Evolutionary conservation across 1,140 invertebrate species (phyloP), one percentile per base, ranked within the genome.

Genomic region (Meloidogyne hapla): DNA sequence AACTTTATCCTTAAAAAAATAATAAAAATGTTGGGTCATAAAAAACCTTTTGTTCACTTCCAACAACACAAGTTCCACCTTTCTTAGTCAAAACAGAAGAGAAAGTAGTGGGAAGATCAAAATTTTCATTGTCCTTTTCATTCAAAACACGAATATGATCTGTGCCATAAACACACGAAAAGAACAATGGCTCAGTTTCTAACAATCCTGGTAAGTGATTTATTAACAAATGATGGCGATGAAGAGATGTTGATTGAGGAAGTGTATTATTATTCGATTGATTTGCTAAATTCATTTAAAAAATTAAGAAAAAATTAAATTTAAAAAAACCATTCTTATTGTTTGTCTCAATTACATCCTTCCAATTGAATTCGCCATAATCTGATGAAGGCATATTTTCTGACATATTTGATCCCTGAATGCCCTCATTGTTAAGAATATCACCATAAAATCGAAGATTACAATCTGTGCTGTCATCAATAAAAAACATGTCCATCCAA

Each of bases 151-250:
- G 67, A 0, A 69, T 63, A 33, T 69, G 67, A 10, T 69, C 67
- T 69, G 67, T 33, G n/a, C 67, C 67, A 25, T 33, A 69, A 23
- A 69, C 12, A 8, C 67, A 69, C 6, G 25, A 21, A 25, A 69
- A 69, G 9, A 25, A 8, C 9, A 69, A 25, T 6, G 67, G 67
- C 48, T 69, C 67, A 5, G 67, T 63, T 69, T 69, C 67, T 10
- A 64, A 63, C n/a, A 69, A 25, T 26, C 67, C 67, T 64, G 67
- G 67, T 10, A 69, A 0, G 25, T 69, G 67, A 69, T 69, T 25
- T 8, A 69, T 23, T 64, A 26, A 63, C 9, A 63, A 63, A 8
- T 63, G 21, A 21, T 63, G 62, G 62, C 62, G 62, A 26, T 63
- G 62, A 26, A 23, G 62, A 63, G 62, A 63, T 63, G 62, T 6